These are phyloP conservation scores for Pseudococcus longispinus DNA, from an alignment of 2,888 invertebrate species.

Conservation along the genomic window DNA sequence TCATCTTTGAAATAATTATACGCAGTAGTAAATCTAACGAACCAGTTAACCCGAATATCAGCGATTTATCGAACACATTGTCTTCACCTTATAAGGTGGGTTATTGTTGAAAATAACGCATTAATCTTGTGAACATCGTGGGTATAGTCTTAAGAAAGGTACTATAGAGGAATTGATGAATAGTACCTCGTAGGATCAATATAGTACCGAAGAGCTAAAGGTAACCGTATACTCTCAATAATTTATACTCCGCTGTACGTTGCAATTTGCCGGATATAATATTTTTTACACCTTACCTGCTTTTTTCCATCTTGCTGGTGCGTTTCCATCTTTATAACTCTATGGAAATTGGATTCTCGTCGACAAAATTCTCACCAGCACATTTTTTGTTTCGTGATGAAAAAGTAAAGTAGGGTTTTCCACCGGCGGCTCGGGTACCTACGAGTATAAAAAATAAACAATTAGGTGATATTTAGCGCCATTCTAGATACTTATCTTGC, in stretches of 20 bases:
- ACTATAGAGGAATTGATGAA: constrained; percentile 35
- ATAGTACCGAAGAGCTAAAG: constrained; percentile 5
- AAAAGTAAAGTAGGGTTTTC: not conserved
- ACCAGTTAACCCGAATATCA: constrained; percentile 30
- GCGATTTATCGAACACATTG: constrained; percentile 30
- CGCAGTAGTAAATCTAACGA: constrained; percentile 14
- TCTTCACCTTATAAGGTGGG: not conserved
- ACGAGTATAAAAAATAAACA: not conserved
- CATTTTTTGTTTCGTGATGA: not conserved
- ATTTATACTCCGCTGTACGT: constrained; percentile 25
- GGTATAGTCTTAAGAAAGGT: constrained; percentile 31
- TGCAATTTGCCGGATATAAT: constrained; percentile 14
- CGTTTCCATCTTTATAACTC: not conserved
- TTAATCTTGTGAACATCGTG: not conserved
- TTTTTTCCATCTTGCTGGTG: not conserved
- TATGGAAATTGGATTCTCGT: constrained; percentile 13
- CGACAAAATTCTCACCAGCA: not conserved
- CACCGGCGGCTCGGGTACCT: not conserved
- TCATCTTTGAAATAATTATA: constrained; percentile 34
- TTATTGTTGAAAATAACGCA: constrained; percentile 36
- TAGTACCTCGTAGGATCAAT: constrained; percentile 11
- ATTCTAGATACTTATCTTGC: not conserved
- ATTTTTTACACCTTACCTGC: not conserved
- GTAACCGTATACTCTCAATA: constrained; percentile 15
- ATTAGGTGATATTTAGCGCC: not conserved